Base-by-base conservation (phyloP, 2,888 invertebrate genomes). In the Molanna angustata region DNA sequence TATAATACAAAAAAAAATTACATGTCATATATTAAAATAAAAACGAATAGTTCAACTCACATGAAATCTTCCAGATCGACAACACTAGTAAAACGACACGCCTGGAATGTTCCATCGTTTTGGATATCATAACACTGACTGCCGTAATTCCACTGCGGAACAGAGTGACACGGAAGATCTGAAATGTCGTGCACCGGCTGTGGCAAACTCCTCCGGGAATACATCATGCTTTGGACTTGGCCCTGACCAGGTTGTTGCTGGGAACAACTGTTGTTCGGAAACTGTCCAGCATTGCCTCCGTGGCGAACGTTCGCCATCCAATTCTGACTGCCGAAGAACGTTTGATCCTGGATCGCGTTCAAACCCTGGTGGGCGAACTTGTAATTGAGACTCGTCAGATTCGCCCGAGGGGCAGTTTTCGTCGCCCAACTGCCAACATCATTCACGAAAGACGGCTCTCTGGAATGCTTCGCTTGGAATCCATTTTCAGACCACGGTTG, bases 41-140 rank as follows among this genome's bases (percentile, higher is more conserved):
- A 22, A 22, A 9, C 13, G 35, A 35, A n/a, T 35, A 4, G 35
- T 35, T 2, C 20, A 60, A 83, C 86, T 86, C 71, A 86, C 86
- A 86, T 85, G 69, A 86, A 86, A 71, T 86, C 86, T 68, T 86
- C 86, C 62, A 86, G 80, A 68, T 86, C 86, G 46, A 84, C 80
- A 57, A 83, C 74, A 60, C 78, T 76, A 1, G 84, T 80, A 64
- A 81, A 86, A 62, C 84, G 85, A 59, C 86, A 86, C 0, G 85
- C 76, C 61, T 82, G 81, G 53, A 70, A 71, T 50, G 69, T 67
- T 1, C 71, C 72, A 58, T 73, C 66, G 0, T 80, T 78, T 55
- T 79, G 80, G 60, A 84, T 83, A 64, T 84, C 83, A 62, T 79
- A 85, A 64, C 86, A 86, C 74, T 74, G 75, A 64, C 77, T 78